Percentiles rank a stretch among this genome's conserved stretches.
Evolutionary conservation across 1,140 invertebrate species (phyloP).

Genomic region (Pristionchus pacificus): DNA sequence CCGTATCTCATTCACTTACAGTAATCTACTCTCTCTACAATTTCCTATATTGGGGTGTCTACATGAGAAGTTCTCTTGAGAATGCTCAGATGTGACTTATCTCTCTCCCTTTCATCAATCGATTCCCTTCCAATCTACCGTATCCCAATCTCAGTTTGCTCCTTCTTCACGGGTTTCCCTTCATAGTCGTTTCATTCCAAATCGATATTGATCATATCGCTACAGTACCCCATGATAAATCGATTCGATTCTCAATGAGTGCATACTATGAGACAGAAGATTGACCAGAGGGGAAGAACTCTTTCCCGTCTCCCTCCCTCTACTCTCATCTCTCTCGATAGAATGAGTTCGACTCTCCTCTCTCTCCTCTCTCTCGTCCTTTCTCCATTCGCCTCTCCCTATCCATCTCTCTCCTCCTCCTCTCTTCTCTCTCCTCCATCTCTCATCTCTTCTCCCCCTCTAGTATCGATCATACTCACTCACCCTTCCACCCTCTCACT

Average conservation of each 20-base stretch:
- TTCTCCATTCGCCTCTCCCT: no score
- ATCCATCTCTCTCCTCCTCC: no score
- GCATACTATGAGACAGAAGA: not conserved
- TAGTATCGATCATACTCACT: no score
- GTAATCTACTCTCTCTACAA: constrained; percentile 32
- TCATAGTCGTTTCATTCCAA: no score
- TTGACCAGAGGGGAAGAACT: not conserved
- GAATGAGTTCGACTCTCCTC: not conserved
- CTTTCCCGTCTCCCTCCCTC: no score
- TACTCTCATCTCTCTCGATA: not conserved
- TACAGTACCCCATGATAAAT: no score
- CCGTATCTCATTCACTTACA: constrained; percentile 4
- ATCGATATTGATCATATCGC: no score
- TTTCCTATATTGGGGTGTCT: constrained; percentile 28
- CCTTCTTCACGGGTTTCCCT: not conserved
- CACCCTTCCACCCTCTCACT: no score
- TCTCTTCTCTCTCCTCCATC: no score
- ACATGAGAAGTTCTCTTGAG: constrained; percentile 30
- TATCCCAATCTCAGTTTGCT: no score
- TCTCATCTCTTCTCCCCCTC: no score
- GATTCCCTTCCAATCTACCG: not conserved
- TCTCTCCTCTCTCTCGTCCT: not conserved
- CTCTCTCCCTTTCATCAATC: not conserved
- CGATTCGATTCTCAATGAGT: not conserved
- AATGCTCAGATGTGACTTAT: constrained; percentile 13